Conservation (phyloP, 2,888 invertebrate species). For the Folsomia manolachei region DNA sequence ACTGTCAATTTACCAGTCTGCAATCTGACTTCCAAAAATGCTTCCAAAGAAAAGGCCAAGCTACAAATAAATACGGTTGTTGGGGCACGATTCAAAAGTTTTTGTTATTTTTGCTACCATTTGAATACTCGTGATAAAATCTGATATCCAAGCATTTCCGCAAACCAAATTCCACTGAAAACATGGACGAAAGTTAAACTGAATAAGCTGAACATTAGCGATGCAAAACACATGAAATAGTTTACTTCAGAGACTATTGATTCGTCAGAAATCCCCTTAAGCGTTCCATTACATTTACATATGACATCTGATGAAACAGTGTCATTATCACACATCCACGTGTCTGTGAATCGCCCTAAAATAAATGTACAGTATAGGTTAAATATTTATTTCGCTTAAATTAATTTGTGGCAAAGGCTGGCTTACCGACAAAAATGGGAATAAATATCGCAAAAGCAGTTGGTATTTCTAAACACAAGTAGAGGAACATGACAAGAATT, state of each 20-base stretch:
- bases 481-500: slow-evolving; percentile 27
- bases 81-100: too few species aligned
- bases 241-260: slow-evolving; percentile 31
- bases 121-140: slow-evolving; percentile 40
- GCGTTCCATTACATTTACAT: slow-evolving; percentile 14
- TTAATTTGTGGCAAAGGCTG: slow-evolving; percentile 14
- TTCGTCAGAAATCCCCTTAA: background rate
- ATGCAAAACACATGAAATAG: background rate
- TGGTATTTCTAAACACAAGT: slow-evolving; percentile 40
- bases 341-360: background rate
- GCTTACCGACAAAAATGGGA: slow-evolving; percentile 40
- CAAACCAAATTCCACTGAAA: slow-evolving; percentile 38
- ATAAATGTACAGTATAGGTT: background rate
- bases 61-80: too few species aligned
- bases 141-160: slow-evolving; percentile 38
- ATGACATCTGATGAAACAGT: background rate
- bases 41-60: slow-evolving; percentile 40
- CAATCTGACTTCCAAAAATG: slow-evolving; percentile 28
- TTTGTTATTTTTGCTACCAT: too few species aligned
- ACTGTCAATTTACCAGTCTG: slow-evolving; percentile 39
- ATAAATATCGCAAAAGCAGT: slow-evolving; percentile 40
- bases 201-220: background rate
- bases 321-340: background rate
- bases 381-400: background rate
- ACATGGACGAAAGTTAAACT: background rate